Conservation (phyloP, 2,888 invertebrate species). For the Habroteleia sp. region DNA sequence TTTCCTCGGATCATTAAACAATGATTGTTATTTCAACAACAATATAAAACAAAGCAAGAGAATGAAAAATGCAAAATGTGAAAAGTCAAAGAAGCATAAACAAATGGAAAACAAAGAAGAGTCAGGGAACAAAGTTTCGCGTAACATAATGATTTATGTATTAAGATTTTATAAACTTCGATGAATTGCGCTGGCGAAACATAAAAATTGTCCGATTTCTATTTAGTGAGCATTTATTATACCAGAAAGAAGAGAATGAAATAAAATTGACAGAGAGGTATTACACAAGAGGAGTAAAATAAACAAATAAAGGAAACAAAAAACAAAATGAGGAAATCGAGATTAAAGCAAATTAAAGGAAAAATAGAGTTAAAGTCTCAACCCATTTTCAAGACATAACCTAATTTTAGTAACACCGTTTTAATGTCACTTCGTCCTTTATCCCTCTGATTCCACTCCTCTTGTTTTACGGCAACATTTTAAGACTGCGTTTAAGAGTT, state of each 20-base stretch:
- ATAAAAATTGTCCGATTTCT: slow-evolving; percentile 18
- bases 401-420: slow-evolving; percentile 15
- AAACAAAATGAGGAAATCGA: not conserved
- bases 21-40: slow-evolving; percentile 2
- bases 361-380: slow-evolving; percentile 20
- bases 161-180: slow-evolving; percentile 10
- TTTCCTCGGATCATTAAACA: slow-evolving; percentile 6
- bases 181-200: slow-evolving; percentile 3
- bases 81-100: not conserved
- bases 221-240: slow-evolving; percentile 14
- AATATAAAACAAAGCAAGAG: not conserved
- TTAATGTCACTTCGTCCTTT: not conserved
- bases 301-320: slow-evolving; percentile 9
- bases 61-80: slow-evolving; percentile 2
- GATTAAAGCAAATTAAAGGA: slow-evolving; percentile 31
- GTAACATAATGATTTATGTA: slow-evolving; percentile 11
- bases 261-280: slow-evolving; percentile 26
- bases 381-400: slow-evolving; percentile 15
- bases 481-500: too few relatives aligned
- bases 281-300: slow-evolving; percentile 10
- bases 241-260: slow-evolving; percentile 14
- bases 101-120: not conserved
- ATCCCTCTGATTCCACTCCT: slow-evolving; percentile 15
- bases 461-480: too few relatives aligned
- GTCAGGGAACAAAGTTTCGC: not conserved